phyloP scores from a whole-genome alignment of 2,888 invertebrate genomes.

The Cotesia congregata region DNA sequence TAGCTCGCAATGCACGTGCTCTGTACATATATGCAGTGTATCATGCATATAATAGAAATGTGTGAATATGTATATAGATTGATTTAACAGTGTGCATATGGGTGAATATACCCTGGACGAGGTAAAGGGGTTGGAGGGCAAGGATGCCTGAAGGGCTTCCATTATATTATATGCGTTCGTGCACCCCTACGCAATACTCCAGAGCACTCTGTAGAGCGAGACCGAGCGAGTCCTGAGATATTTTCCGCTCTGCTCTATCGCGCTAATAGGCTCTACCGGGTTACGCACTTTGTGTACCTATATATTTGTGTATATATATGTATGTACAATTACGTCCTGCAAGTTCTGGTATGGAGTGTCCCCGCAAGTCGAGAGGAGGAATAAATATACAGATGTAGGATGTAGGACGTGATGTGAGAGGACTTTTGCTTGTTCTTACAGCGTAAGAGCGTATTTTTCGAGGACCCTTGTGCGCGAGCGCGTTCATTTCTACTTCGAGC shows the following conservation, averaged over 20 bases:
- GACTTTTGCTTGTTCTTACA: slow-evolving; percentile 32
- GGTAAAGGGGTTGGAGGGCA: slow-evolving; percentile 30
- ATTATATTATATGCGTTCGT: slow-evolving; percentile 67
- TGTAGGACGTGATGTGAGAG: slow-evolving; percentile 11
- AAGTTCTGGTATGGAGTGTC: slow-evolving; percentile 48
- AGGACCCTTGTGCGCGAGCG: slow-evolving; percentile 37
- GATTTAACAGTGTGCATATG: slow-evolving; percentile 43
- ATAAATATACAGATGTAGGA: slow-evolving; percentile 9
- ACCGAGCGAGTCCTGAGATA: slow-evolving; percentile 49
- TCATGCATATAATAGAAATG: slow-evolving; percentile 9
- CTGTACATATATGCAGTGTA: slow-evolving; percentile 43
- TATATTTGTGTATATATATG: slow-evolving; percentile 30
- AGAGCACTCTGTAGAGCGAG: background rate
- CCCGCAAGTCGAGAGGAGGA: slow-evolving; percentile 20
- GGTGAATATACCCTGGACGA: slow-evolving; percentile 39
- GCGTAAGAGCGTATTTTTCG: slow-evolving; percentile 42
- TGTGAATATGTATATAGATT: slow-evolving; percentile 37
- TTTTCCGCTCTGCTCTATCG: slow-evolving; percentile 41
- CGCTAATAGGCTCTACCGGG: slow-evolving; percentile 42
- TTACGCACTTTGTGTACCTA: slow-evolving; percentile 40
- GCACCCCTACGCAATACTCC: slow-evolving; percentile 54
- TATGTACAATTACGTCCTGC: slow-evolving; percentile 60
- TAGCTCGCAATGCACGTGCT: slow-evolving; percentile 22
- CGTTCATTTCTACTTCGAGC: slow-evolving; percentile 28
- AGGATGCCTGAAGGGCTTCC: slow-evolving; percentile 68